phyloP scores from a whole-genome alignment of 2,113 vertebrate genomes.

The Porphyrio hochstetteri region DNA sequence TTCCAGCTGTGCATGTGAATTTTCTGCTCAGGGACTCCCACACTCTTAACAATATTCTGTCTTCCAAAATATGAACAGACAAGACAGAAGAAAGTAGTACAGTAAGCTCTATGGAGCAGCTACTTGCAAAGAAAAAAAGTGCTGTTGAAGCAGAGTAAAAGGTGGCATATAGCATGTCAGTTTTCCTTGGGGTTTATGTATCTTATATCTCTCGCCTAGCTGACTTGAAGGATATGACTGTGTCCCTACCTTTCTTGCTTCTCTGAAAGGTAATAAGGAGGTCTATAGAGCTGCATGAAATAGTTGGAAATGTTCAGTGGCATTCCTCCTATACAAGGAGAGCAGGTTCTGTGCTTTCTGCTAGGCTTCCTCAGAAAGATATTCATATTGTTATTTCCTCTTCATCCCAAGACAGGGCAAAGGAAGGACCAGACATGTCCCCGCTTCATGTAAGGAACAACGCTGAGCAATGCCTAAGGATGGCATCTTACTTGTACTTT shows the following conservation, averaged over 20 bases:
- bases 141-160: background rate
- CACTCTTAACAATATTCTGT: background rate
- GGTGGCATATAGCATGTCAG: background rate
- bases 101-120: background rate
- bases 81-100: background rate
- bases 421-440: background rate
- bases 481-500: background rate
- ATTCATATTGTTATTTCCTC: background rate
- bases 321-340: background rate
- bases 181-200: background rate
- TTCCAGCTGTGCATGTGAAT: background rate
- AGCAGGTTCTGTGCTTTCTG: background rate
- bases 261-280: background rate
- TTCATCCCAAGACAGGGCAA: background rate
- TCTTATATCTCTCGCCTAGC: background rate
- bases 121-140: background rate
- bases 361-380: background rate
- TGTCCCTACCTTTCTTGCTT: background rate
- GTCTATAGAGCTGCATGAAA: background rate
- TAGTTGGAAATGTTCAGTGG: background rate
- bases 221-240: background rate
- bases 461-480: background rate
- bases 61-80: background rate
- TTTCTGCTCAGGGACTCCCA: background rate
- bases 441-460: background rate